These are phyloP conservation scores for Zaprionus camerounensis DNA, from an alignment of 1,140 invertebrate species.

Conservation along the genomic window DNA sequence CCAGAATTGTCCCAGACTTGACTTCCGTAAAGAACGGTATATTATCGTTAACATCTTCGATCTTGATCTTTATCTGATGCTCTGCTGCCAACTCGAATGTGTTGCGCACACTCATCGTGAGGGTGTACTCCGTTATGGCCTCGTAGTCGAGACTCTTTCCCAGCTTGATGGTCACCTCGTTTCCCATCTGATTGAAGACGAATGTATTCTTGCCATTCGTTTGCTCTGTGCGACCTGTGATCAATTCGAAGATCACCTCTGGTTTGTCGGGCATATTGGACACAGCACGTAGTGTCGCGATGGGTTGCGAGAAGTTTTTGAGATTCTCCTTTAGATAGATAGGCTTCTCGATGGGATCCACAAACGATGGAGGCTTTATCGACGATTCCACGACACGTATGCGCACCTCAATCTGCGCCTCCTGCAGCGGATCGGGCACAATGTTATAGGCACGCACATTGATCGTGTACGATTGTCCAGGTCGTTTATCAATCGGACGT, in stretches of 20 bases:
- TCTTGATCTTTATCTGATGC: constrained; percentile 90
- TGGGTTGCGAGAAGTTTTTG: constrained; percentile 87
- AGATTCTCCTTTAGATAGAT: constrained; percentile 91
- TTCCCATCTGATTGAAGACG: constrained; percentile 88
- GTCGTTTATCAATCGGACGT: constrained; percentile 86
- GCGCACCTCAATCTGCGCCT: constrained; percentile 89
- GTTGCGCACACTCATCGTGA: constrained; percentile 93
- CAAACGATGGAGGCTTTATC: constrained; percentile 93
- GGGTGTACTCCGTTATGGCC: constrained; percentile 91
- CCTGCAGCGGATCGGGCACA: constrained; percentile 86
- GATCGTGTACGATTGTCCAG: constrained; percentile 89
- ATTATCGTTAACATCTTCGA: constrained; percentile 94
- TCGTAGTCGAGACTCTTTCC: constrained; percentile 92
- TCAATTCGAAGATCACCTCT: constrained; percentile 91
- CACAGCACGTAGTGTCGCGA: constrained; percentile 89
- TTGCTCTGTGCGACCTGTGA: constrained; percentile 91
- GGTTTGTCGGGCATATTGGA: constrained; percentile 90
- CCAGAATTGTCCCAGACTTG: constrained; percentile 90
- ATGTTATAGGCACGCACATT: constrained; percentile 91
- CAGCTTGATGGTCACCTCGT: constrained; percentile 90
- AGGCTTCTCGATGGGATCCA: constrained; percentile 86
- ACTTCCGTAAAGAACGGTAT: constrained; percentile 93
- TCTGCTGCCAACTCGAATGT: constrained; percentile 91
- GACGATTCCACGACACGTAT: constrained; percentile 94
- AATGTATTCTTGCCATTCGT: constrained; percentile 93